Percentiles rank a stretch among this genome's conserved stretches.
Conservation (phyloP, 2,888 invertebrate genomes). For the Tipula helvola region DNA sequence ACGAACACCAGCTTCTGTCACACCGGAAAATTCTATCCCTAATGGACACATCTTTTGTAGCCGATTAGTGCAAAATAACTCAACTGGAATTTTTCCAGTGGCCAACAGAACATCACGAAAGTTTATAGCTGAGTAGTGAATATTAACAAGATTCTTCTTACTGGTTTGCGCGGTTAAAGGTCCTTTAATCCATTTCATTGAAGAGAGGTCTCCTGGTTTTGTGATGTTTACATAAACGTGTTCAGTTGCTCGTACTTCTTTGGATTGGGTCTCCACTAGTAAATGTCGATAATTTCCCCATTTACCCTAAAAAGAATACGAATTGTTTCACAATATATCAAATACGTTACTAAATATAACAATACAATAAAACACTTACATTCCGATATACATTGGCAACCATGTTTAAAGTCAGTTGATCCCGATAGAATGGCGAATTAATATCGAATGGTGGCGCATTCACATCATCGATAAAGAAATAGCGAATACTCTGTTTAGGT, state of each 20-base stretch:
- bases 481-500: slow-evolving; percentile 50
- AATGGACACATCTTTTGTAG: slow-evolving; percentile 50
- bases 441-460: slow-evolving; percentile 53
- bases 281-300: slow-evolving; percentile 77
- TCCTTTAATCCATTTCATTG: slow-evolving; percentile 74
- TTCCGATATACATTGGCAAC: slow-evolving; percentile 64
- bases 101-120: slow-evolving; percentile 94
- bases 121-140: slow-evolving; percentile 71
- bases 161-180: slow-evolving; percentile 38
- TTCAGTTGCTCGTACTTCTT: slow-evolving; percentile 29
- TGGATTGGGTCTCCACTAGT: slow-evolving; percentile 40
- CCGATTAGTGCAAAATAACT: slow-evolving; percentile 59
- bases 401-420: slow-evolving; percentile 58
- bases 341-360: not conserved
- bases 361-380: slow-evolving; percentile 22
- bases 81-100: slow-evolving; percentile 75
- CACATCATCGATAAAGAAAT: slow-evolving; percentile 49
- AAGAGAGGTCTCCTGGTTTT: slow-evolving; percentile 77
- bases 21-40: slow-evolving; percentile 57
- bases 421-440: slow-evolving; percentile 48
- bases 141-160: slow-evolving; percentile 37
- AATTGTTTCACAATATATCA: not conserved
- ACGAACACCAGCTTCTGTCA: slow-evolving; percentile 42
- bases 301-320: slow-evolving; percentile 23
- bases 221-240: slow-evolving; percentile 68